Percentiles rank a stretch among this genome's conserved stretches.
Conservation (phyloP, 2,113 vertebrate genomes). For the Athene noctua region DNA sequence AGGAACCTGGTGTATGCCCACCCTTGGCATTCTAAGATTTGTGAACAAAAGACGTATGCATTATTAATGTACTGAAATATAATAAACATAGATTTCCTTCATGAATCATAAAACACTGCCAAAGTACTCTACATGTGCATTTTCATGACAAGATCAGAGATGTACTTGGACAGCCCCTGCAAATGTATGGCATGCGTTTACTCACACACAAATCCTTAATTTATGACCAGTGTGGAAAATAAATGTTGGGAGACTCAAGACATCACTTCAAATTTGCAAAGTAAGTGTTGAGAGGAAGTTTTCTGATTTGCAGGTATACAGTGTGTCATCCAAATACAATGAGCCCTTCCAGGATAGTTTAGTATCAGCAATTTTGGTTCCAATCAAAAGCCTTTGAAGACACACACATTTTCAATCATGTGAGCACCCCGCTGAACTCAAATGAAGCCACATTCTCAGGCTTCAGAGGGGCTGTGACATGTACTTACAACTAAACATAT, state of each 20-base stretch:
- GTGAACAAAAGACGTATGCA: background rate
- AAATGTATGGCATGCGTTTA: accelerated
- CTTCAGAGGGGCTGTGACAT: background rate
- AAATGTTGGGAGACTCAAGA: background rate
- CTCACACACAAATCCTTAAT: background rate
- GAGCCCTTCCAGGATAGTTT: background rate
- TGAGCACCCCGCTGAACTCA: background rate
- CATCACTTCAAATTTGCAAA: background rate
- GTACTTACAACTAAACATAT: background rate
- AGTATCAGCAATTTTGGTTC: background rate
- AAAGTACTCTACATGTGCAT: background rate
- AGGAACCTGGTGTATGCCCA: background rate
- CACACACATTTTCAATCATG: background rate
- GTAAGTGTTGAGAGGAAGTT: background rate
- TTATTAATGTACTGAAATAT: background rate
- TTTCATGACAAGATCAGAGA: background rate
- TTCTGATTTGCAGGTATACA: background rate
- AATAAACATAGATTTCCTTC: background rate
- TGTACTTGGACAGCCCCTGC: background rate
- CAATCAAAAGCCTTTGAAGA: background rate
- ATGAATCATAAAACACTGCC: background rate
- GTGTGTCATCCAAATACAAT: background rate
- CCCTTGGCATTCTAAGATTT: background rate
- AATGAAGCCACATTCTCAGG: background rate
- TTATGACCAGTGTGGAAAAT: background rate